Evolutionary conservation across 2,888 invertebrate genomes (phyloP).

Genomic region (Coenonympha arcania): DNA sequence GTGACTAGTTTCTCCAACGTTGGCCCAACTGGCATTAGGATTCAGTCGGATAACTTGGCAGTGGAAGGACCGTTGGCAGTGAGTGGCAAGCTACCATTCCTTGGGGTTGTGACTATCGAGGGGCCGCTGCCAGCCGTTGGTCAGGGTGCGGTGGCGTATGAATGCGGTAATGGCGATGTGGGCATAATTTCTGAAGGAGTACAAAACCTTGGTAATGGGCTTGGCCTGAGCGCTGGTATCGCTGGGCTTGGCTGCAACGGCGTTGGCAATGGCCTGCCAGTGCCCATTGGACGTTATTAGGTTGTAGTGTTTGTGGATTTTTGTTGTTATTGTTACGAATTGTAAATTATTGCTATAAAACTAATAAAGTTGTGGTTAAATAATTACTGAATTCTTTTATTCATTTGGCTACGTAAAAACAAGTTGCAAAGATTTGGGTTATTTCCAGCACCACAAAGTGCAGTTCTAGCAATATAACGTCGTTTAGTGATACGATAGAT

Average conservation of each 20-base stretch:
- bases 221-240: background rate
- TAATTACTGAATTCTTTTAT: background rate
- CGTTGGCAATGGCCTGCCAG: background rate
- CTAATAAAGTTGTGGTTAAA: background rate
- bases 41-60: constrained; percentile 29
- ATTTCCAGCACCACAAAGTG: too few relatives aligned
- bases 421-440: too few relatives aligned
- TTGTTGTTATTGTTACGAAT: background rate
- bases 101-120: constrained; percentile 38
- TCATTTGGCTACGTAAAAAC: background rate
- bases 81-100: constrained; percentile 30
- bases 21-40: constrained; percentile 29
- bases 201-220: background rate
- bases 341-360: background rate
- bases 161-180: constrained; percentile 29
- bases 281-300: background rate
- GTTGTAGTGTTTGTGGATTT: background rate
- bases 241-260: constrained; percentile 3
- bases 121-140: constrained; percentile 37
- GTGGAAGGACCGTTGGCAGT: constrained; percentile 31
- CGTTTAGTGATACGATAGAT: too few relatives aligned
- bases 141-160: constrained; percentile 32
- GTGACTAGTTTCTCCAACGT: constrained; percentile 30
- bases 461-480: too few relatives aligned
- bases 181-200: constrained; percentile 13